Evolutionary conservation across 2,113 vertebrate genomes (phyloP).

Genomic region (Aramus guarauna): DNA sequence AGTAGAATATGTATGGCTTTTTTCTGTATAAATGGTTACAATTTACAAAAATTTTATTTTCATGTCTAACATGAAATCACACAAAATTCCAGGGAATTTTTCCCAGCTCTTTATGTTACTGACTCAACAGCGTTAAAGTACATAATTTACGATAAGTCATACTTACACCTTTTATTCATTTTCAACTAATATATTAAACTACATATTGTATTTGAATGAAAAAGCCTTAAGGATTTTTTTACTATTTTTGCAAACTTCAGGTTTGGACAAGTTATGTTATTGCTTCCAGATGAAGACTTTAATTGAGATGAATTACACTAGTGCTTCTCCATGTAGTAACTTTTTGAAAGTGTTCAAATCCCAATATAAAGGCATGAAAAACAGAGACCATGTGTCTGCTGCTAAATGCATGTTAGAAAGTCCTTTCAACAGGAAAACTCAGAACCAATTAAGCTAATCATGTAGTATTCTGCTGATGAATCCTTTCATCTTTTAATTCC

Average conservation of each 20-base stretch:
- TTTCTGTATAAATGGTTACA: neutral
- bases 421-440: neutral
- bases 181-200: neutral
- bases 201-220: neutral
- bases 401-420: neutral
- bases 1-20: neutral
- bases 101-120: neutral
- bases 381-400: neutral
- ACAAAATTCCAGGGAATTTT: neutral
- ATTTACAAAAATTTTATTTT: neutral
- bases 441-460: constrained; percentile 5
- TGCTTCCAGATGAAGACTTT: constrained; percentile 27
- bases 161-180: neutral
- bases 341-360: neutral
- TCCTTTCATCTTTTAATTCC: constrained; percentile 7
- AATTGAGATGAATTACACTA: neutral
- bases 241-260: neutral
- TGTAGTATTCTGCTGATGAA: neutral
- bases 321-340: neutral
- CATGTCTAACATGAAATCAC: neutral
- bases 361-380: neutral
- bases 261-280: neutral
- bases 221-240: neutral
- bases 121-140: neutral
- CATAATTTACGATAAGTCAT: neutral